A percentile compares a stretch with the other conserved stretches of the same genome.
These are phyloP conservation scores for Eupleurogrammus muticus DNA, from an alignment of 2,797 vertebrate genomes.

Conservation along the genomic window DNA sequence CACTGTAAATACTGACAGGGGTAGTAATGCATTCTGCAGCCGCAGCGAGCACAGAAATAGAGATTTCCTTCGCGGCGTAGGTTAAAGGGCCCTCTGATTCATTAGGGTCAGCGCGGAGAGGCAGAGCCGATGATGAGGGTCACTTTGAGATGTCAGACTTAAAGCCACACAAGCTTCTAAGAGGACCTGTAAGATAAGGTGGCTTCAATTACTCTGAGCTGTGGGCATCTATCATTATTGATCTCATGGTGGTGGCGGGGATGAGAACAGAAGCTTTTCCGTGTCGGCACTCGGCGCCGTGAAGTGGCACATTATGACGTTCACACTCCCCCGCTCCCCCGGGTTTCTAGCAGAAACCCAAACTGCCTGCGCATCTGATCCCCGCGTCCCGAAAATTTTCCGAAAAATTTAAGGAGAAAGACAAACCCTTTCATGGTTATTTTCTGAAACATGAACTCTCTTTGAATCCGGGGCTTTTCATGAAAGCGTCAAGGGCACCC, in stretches of 20 bases:
- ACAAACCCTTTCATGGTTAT: slow-evolving; percentile 26
- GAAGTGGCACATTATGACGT: slow-evolving; percentile 73
- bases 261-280: slow-evolving; percentile 79
- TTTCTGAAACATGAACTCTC: slow-evolving; percentile 13
- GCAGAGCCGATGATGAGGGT: slow-evolving; percentile 22
- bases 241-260: slow-evolving; percentile 60
- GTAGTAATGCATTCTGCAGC: slow-evolving; percentile 60
- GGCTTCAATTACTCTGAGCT: slow-evolving; percentile 52
- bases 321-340: slow-evolving; percentile 63
- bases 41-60: slow-evolving; percentile 48
- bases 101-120: slow-evolving; percentile 23
- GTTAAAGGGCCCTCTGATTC: slow-evolving; percentile 47
- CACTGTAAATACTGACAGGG: slow-evolving; percentile 74
- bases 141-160: slow-evolving; percentile 49
- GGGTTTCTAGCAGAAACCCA: slow-evolving; percentile 41
- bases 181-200: slow-evolving; percentile 52
- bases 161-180: slow-evolving; percentile 43
- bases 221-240: slow-evolving; percentile 72
- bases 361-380: slow-evolving; percentile 11
- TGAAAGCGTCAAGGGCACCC: slow-evolving; percentile 40
- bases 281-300: slow-evolving; percentile 71
- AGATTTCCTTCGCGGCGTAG: slow-evolving; percentile 17
- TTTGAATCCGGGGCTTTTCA: slow-evolving; percentile 6
- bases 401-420: background rate
- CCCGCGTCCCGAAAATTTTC: slow-evolving; percentile 17